phyloP scores from a whole-genome alignment of 2,113 vertebrate species.

The Merops nubicus region DNA sequence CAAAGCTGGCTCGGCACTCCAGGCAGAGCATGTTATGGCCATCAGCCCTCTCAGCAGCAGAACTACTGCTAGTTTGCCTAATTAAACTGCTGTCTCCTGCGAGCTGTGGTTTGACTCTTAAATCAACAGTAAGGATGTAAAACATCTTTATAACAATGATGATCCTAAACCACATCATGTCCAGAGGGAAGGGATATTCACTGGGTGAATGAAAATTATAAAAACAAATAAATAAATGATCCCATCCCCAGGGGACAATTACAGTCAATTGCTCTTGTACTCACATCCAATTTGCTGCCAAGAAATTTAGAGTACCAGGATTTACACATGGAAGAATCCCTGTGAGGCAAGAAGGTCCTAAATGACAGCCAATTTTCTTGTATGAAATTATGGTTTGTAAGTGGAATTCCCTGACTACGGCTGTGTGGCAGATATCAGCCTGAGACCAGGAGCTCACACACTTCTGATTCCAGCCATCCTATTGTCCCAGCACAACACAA shows the following conservation, averaged over 20 bases:
- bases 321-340: neutral
- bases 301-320: neutral
- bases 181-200: neutral
- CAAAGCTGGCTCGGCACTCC: accelerated
- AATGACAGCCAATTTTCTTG: neutral
- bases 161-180: neutral
- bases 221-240: neutral
- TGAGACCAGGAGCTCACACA: neutral
- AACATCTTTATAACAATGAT: neutral
- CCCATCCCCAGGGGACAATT: neutral
- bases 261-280: neutral
- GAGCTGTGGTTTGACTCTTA: neutral
- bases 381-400: neutral
- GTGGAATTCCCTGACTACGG: neutral
- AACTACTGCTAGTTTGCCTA: accelerated
- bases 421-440: neutral
- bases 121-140: neutral
- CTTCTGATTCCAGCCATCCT: neutral
- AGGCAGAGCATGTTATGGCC: neutral
- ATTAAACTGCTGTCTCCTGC: neutral
- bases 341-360: neutral
- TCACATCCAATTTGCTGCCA: neutral
- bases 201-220: neutral
- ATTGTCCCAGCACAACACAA: no score
- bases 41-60: neutral